Base-by-base conservation (phyloP, 2,888 invertebrate genomes). In the Baccha elongata region DNA sequence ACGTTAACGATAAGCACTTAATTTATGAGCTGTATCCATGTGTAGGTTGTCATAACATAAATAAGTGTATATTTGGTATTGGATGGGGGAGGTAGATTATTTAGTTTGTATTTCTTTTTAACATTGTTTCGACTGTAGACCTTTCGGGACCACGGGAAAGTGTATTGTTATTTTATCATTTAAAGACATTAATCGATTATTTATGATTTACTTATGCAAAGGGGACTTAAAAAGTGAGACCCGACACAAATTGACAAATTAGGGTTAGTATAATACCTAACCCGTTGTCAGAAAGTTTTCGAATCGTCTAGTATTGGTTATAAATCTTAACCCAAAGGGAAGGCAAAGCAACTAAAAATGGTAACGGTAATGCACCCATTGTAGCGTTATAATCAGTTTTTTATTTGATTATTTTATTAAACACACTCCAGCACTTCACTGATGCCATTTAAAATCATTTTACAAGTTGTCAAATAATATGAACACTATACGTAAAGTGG, bases 1-100 rank as follows among this genome's bases (percentile, higher is more conserved):
- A 44, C 65, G 67, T 46, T 35, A 62, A 40, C 71, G 69, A 64
- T 69, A 64, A 60, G 64, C 69, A 75, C 58, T 75, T 42, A 74
- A 69, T 74, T 80, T 58, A 58, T 71, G 50, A 65, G 53, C 58
- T 21, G 21, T 46, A 32, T 26, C 67, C 26, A 15, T 21, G 75
- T 69, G 75, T 71, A 60, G 71, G 81, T 60, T 71, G 65, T 5
- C 60, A 46, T 46, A 0, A 37, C 7, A 37, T 15, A 75, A 35
- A 37, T 35, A 55, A 64, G 44, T 58, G 48, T 58, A 58, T 37
- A 50, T 71, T 50, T 40, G 35, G 64, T 32, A 6, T 32, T 35
- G 11, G 17, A 42, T n/a, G 58, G 67, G 37, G 13, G 42, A 52
- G 42, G 50, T 42, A 29, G 17, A 58, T 58, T 42, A 50, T 6